Base-by-base conservation (phyloP, 2,113 vertebrate genomes). In the Gambusia holbrooki region DNA sequence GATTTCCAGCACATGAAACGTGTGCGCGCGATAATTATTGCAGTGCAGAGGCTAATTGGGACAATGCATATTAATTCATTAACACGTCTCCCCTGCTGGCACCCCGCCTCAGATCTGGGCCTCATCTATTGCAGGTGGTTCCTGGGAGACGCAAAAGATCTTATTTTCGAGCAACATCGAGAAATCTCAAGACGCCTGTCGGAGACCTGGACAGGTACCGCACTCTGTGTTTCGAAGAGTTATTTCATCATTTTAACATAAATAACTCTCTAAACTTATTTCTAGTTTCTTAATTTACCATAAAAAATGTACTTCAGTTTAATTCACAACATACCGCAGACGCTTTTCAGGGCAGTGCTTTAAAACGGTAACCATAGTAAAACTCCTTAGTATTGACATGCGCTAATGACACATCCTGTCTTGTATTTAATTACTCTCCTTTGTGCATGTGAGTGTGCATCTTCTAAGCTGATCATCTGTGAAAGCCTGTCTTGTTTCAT, bases 41-140 rank as follows among this genome's bases (percentile, higher is more conserved):
- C 78, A 87, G 90, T 84, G 76, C 89, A 86, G 66, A 92, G 92
- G 91, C 93, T 95, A 94, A 95, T 94, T 94, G 91, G 92, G 92
- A 84, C 92, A 91, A 77, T 89, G 90, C 84, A 91, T 92, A 94
- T 93, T 90, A 94, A 94, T 94, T 93, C 89, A 94, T 95, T 94
- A 94, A 93, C 89, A 88, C 81, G 73, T 76, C 84, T 93, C 92
- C 92, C 92, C 92, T 90, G 83, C 87, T 93, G 92, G 89, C 91
- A 85, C 84, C 70, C 69, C 79, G 68, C 83, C 87, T 90, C 68
- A 87, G 87, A 94, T 89, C 89, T 94, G 92, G 90, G 91, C 82
- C 92, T 93, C 84, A 82, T 87, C 81, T 88, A 80, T 54, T 84
- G 65, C 65, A 70, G 83, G 71, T 84, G 82, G 66, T 81, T 89